Evolutionary conservation across 2,888 invertebrate species (phyloP), one percentile per base, ranked within the genome.

Genomic region (Agrotis clavis): DNA sequence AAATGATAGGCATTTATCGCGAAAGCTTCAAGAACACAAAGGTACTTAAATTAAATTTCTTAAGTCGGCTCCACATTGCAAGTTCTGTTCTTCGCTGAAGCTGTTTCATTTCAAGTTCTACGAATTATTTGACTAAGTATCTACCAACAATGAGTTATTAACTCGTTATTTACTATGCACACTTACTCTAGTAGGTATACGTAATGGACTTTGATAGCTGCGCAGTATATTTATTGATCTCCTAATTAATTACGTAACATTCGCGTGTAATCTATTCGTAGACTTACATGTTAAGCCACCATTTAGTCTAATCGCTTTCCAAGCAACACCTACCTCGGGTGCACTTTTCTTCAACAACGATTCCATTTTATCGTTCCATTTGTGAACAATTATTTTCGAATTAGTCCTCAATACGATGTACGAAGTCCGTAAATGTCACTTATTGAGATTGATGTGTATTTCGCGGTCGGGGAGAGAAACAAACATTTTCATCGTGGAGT

Each of bases 321-420:
- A 71, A 74, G 73, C 59, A 71, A 76, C 70, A 65, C 60, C 61
- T 75, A 74, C 72, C 73, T 61, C 53, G 25, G 64, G 81, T 83
- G 78, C 84, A 79, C 62, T 84, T 74, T 83, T 71, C 75, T 76
- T 76, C 66, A 64, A 54, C 67, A 71, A 53, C 72, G 59, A 73
- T 74, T 78, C 66, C 45, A 63, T 83, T 77, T 79, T 83, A 71
- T 79, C 71, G 86, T 77, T 79, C 77, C 77, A 72, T 83, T 84
- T 79, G 78, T 77, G 79, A 71, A 81, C 86, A 79, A 84, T 84
- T 86, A 86, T 84, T 81, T 84, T 86, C 79, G 79, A 71, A 83
- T 86, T 85, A 84, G 62, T 45, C 69, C 50, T 59, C 73, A 76
- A 80, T 83, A 74, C 77, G 67, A 71, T 64, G 56, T 72, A 74